These are phyloP conservation scores for Caloenas nicobarica DNA, from an alignment of 2,113 vertebrate genomes.

Conservation along the genomic window DNA sequence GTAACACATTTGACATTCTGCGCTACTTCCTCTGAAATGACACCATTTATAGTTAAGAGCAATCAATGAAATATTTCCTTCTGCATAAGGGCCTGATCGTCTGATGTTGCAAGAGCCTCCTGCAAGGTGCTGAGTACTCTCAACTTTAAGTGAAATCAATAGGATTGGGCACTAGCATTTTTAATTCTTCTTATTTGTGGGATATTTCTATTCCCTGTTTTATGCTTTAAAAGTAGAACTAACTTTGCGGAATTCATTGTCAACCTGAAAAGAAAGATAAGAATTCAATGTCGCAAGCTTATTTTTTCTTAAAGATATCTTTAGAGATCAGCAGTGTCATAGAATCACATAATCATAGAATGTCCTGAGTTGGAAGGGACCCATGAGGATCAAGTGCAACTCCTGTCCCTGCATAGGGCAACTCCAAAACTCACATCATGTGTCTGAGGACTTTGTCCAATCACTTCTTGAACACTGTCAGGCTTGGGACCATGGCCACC, in stretches of 20 bases:
- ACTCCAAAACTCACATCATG: too few relatives aligned
- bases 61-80: constrained; percentile 60
- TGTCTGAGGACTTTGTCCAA: too few relatives aligned
- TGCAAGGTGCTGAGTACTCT: constrained; percentile 59
- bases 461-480: too few relatives aligned
- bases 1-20: constrained; percentile 38
- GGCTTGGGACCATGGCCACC: too few relatives aligned
- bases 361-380: too few relatives aligned
- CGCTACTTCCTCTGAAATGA: background rate
- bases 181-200: background rate
- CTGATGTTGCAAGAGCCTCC: constrained; percentile 57
- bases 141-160: constrained; percentile 48
- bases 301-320: constrained; percentile 41
- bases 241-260: background rate
- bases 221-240: background rate
- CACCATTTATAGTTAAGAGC: constrained; percentile 60
- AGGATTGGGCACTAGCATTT: constrained; percentile 28
- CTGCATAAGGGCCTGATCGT: constrained; percentile 46
- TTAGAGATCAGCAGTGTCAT: background rate
- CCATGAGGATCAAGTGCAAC: too few relatives aligned
- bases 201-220: background rate
- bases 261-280: background rate
- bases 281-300: background rate
- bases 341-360: too few relatives aligned
- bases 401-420: too few relatives aligned